Evolutionary conservation across 2,888 invertebrate species (phyloP), one percentile per base, ranked within the genome.

Genomic region (Agrotis exclamationis): DNA sequence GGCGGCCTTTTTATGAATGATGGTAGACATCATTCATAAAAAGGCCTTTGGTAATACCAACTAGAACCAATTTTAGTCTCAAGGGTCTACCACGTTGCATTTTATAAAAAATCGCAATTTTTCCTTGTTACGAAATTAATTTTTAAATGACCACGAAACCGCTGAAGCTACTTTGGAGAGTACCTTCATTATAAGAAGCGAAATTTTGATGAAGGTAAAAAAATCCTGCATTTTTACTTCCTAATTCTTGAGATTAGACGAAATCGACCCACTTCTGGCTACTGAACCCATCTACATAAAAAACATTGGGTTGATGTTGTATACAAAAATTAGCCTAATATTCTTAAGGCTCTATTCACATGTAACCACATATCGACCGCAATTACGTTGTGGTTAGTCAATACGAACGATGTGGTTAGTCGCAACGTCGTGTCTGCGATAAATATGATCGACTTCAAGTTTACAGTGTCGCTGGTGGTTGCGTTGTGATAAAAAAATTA

Each of bases 91-190:
- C 28, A 59, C 48, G 65, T 65, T 80, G 70, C 83, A 79, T 82
- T 79, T 79, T 59, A 79, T 70, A 68, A 80, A 80, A 82, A 80
- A 50, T 59, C 28, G 28, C 74, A 74, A 74, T 79, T 79, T n/a
- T 82, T 76, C 63, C 80, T 69, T 83, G 73, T 74, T 62, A 70
- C 67, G 20, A 63, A 81, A 83, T 83, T 51, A 80, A 80, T 76
- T 83, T 76, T 79, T 76, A 74, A 83, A 83, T 76, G 67, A 67
- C 76, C 63, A 62, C 44, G 24, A 70, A 80, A 68, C 80, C 70
- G 63, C 76, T 72, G 63, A 66, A 83, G 59, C 76, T 69, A 54
- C 73, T 83, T 83, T 22, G 28, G 70, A 45, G 51, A 73, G 64
- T 64, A 73, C 54, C 65, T 76, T 28, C 54, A 63, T 76, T 76